Conservation (phyloP, 2,797 vertebrate genomes). For the Salarias fasciatus region DNA sequence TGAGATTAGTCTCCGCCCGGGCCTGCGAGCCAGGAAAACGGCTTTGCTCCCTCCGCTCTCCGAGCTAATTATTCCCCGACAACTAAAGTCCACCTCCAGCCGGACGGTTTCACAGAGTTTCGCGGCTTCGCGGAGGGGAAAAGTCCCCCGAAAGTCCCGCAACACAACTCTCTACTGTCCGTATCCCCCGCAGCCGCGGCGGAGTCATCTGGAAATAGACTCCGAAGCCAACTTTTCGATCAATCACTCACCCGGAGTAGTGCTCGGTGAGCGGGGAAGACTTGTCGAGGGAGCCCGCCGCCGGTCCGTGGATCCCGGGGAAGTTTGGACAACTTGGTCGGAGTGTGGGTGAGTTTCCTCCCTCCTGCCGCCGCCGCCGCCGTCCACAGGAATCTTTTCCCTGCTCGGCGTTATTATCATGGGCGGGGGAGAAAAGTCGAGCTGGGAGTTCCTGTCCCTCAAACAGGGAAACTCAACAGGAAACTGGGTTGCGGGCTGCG, state of each 20-base stretch:
- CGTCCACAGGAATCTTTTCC: slow-evolving; percentile 57
- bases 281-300: slow-evolving; percentile 13
- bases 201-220: slow-evolving; percentile 29
- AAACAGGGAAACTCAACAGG: slow-evolving; percentile 80
- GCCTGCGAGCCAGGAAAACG: slow-evolving; percentile 63
- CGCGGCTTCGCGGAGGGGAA: not conserved
- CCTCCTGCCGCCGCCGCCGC: slow-evolving; percentile 36
- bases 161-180: too few species aligned
- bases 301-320: slow-evolving; percentile 47
- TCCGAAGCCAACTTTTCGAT: slow-evolving; percentile 39
- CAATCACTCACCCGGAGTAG: slow-evolving; percentile 66
- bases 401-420: slow-evolving; percentile 64
- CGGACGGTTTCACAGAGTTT: too few species aligned
- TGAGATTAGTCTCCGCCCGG: slow-evolving; percentile 65
- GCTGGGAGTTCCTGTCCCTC: slow-evolving; percentile 83
- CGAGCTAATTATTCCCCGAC: slow-evolving; percentile 1
- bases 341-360: not conserved
- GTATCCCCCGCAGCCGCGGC: slow-evolving; percentile 3
- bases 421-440: slow-evolving; percentile 69
- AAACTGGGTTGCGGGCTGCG: slow-evolving; percentile 57
- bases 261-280: slow-evolving; percentile 47
- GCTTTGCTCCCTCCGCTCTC: slow-evolving; percentile 36
- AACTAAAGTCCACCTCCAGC: not conserved
- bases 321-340: slow-evolving; percentile 1
- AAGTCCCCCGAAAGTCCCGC: slow-evolving; percentile 34